Conservation (phyloP, 2,888 invertebrate species). For the Stenurella melanura region DNA sequence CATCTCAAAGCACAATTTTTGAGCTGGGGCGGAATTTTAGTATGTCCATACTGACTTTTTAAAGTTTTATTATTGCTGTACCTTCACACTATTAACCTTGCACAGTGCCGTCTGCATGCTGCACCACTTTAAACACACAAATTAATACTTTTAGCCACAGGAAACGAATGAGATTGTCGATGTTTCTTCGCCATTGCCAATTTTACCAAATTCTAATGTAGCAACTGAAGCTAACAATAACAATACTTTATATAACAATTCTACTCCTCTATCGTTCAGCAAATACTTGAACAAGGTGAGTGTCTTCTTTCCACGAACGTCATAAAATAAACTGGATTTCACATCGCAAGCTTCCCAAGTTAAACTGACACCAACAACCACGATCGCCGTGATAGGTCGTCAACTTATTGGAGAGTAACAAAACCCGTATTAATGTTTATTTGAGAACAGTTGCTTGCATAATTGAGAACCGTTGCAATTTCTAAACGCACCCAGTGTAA, state of each 20-base stretch:
- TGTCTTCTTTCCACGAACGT: conserved; percentile 38
- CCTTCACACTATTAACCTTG: conserved; percentile 35
- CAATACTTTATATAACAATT: conserved; percentile 61
- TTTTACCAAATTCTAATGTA: conserved; percentile 60
- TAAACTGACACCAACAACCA: too few species aligned
- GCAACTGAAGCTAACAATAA: conserved; percentile 58
- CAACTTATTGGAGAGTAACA: too few species aligned
- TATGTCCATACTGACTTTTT: not conserved
- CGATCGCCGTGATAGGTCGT: too few species aligned
- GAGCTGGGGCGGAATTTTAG: too few species aligned
- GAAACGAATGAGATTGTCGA: conserved; percentile 60
- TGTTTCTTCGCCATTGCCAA: conserved; percentile 56
- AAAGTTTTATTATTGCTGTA: conserved; percentile 30
- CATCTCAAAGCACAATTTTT: too few species aligned
- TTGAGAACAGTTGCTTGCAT: too few species aligned
- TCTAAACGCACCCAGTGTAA: too few species aligned
- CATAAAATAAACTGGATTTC: too few species aligned
- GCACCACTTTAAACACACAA: conserved; percentile 50
- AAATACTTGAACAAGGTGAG: conserved; percentile 66
- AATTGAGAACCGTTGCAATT: too few species aligned
- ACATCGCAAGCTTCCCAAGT: too few species aligned
- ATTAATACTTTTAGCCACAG: conserved; percentile 57
- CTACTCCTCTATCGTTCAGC: conserved; percentile 66
- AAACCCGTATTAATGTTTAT: too few species aligned
- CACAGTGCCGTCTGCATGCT: conserved; percentile 58